Base-by-base conservation (phyloP, 2,888 invertebrate genomes). In the Hydroisotoma schaefferi region DNA sequence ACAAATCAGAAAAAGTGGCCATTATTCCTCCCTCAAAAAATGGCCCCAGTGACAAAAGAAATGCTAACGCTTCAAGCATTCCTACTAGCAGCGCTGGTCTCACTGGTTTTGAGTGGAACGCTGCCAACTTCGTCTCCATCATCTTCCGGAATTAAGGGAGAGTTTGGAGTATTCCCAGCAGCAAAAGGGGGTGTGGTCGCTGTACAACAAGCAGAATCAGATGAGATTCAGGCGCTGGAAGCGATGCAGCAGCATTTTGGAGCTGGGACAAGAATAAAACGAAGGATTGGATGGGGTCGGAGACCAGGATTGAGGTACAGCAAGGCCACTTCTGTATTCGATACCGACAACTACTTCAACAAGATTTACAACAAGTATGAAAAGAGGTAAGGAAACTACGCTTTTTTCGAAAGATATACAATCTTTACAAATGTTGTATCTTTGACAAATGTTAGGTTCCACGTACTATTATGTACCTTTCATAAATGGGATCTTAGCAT, bases 251-350 rank as follows among this genome's bases (percentile, higher is more conserved):
- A 23, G 25, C 58, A 6, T 37, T 48, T 38, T n/a, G 54, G 10
- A 47, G 33, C 20, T 37, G 23, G 53, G 18, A 58, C 55, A 6
- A 46, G 66, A 12, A 55, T 57, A 29, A 66, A 63, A 46, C 44
- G 66, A 18, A 63, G 63, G 55, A 52, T 60, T 48, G 66, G 66
- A 33, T 66, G 63, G 62, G 66, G 66, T 53, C 52, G 66, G 18
- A 38, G 59, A 12, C 66, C 66, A n/a, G 52, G 52, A 5, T 43
- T 66, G 22, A 28, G 66, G 20, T 66, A 66, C 27, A 61, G 49
- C 53, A 66, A 66, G 47, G 66, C 63, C n/a, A 48, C 43, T 10
- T 62, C 61, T 15, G 33, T 26, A 2, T 51, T 57, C 18, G 65
- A 65, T 52, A 55, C 54, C 20, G 65, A 65, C 44, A 43, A 44